Base-by-base conservation (phyloP, 2,888 invertebrate species). In the Drosophila macrospina region DNA sequence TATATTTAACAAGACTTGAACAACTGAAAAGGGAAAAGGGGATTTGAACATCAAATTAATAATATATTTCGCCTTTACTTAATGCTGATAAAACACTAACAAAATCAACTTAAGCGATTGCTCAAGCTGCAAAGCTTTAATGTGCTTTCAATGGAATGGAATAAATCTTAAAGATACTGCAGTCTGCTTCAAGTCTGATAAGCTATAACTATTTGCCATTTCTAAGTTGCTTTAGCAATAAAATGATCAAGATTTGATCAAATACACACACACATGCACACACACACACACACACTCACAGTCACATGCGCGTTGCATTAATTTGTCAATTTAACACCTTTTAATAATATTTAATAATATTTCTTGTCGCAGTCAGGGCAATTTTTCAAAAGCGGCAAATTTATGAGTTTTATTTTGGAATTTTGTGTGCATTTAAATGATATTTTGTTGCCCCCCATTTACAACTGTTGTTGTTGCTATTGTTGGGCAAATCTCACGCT, bases 261-360 rank as follows among this genome's bases (percentile, higher is more conserved):
- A 42, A 34, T 42, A 6, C 20, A 20, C 20, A 4, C 65, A 67
- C 32, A 57, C 59, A 67, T 36, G 36, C 57, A 32, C 59, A 69
- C 45, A 42, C 57, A 32, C 24, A 5, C 20, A 20, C 20, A 4
- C 65, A 67, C 32, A 57, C 59, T 65, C 39, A 39, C 55, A 28
- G 55, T 67, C 45, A 42, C 57, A 32, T 20, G 39, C 52, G 37
- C 39, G 69, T 71, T 64, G 73, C 77, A 79, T 80, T 82, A 77
- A 88, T 85, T 85, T 88, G 88, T 85, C 84, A 85, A 69, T 78
- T 88, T 85, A 86, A 83, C 88, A 88, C 80, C 88, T 83, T 86
- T 75, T 65, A 69, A 72, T 80, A 70, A 76, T 71, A 69, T 87
- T 87, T 67, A 65, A 78, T 74, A 80, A 74, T 70, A 51, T 62